Conservation (phyloP, 2,797 vertebrate species). For the Bradypodion pumilum region DNA sequence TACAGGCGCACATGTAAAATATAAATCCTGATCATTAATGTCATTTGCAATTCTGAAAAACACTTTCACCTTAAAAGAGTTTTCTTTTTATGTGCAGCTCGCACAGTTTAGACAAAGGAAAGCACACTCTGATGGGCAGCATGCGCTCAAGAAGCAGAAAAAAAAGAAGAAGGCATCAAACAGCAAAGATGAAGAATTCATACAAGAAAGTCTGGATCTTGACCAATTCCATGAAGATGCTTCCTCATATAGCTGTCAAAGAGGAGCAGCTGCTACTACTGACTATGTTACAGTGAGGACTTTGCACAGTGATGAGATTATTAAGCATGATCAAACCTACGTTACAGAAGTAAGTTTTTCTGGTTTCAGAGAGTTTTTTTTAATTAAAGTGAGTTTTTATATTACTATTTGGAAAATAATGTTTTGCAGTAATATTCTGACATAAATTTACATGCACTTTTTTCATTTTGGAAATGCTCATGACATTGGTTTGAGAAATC, state of each 20-base stretch:
- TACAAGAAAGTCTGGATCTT: slow-evolving; percentile 67
- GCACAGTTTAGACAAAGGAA: slow-evolving; percentile 93
- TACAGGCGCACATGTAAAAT: too few species aligned
- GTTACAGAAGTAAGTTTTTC: slow-evolving; percentile 85
- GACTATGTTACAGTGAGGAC: slow-evolving; percentile 81
- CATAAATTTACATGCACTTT: neutral
- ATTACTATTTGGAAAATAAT: neutral
- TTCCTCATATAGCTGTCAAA: slow-evolving; percentile 63
- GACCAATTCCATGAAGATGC: slow-evolving; percentile 73
- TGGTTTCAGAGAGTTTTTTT: neutral
- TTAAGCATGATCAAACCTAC: slow-evolving; percentile 83
- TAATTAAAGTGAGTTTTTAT: neutral
- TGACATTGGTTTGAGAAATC: neutral
- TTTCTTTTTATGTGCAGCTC: slow-evolving; percentile 78
- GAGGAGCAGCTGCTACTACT: slow-evolving; percentile 67
- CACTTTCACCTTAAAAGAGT: slow-evolving; percentile 61
- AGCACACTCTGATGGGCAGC: slow-evolving; percentile 87
- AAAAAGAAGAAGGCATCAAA: slow-evolving; percentile 85
- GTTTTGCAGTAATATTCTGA: neutral
- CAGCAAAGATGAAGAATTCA: slow-evolving; percentile 74
- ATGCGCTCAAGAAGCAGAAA: slow-evolving; percentile 84
- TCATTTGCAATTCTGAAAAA: slow-evolving; percentile 52
- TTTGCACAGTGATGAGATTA: slow-evolving; percentile 81
- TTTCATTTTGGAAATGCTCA: neutral
- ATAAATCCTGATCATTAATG: slow-evolving; percentile 34